Base-by-base conservation (phyloP, 1,140 invertebrate genomes). In the Ericerus pela region DNA sequence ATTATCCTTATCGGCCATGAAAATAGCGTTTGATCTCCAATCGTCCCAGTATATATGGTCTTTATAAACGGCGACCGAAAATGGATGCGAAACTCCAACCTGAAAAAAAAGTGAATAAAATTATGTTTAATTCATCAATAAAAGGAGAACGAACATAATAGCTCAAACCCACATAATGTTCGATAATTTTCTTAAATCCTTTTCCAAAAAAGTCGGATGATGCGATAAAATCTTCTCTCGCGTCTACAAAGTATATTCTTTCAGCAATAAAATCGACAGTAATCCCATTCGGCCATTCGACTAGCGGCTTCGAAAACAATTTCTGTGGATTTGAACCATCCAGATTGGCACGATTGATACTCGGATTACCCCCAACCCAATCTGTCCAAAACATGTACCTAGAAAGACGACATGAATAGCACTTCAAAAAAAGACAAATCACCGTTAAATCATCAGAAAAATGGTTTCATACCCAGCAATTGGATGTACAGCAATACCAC, bases 11-110 rank as follows among this genome's bases (percentile, higher is more conserved):
- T 88, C 82, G 0, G 84, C 81, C 1, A 79, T 75, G 61, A 86
- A 83, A 59, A 93, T 82, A 37, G 79, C 76, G 33, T 81, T 80
- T 29, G 76, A 76, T 60, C 80, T 84, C 81, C 88, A 89, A 68
- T 95, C 91, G 62, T 91, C 87, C 89, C 91, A 96, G 64, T 88
- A 95, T 73, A 96, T 81, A 57, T 77, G 75, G 61, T 89, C 82
- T 67, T 91, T 92, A 62, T 85, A 82, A 0, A 92, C 79, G 0
- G 81, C 84, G 1, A 92, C 80, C 1, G 85, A 81, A 67, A 91
- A 93, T 2, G 88, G 88, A 75, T 92, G 88, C 0, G 76, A 75
- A 0, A 84, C 78, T 51, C 74, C 73, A 18, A 65, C 64, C 70
- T 72, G 60, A 26, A 43, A 58, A 27, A 37, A 51, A 30, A 54